Conservation (phyloP, 1,140 invertebrate genomes). For the Dufourea novaeangliae region DNA sequence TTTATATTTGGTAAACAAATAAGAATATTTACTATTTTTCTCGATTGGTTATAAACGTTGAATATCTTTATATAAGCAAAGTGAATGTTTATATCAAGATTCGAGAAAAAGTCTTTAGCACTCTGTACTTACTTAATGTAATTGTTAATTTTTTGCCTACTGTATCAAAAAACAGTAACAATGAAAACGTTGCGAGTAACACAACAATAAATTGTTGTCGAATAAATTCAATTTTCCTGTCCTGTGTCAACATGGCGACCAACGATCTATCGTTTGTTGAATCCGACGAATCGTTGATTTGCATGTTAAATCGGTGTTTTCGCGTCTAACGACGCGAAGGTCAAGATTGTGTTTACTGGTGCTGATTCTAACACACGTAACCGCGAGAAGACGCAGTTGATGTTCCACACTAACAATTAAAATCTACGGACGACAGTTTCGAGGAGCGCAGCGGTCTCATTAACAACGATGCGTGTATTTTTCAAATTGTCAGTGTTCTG, state of each 20-base stretch:
- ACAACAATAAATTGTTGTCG: slow-evolving; percentile 3
- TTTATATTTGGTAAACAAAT: no score
- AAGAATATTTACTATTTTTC: no score
- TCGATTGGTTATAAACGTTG: no score
- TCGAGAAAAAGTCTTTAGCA: not conserved
- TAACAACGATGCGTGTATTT: slow-evolving; percentile 15
- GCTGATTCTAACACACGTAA: slow-evolving; percentile 4
- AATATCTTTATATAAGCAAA: no score
- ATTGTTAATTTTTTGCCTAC: no score
- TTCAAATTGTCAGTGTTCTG: not conserved
- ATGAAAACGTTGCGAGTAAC: slow-evolving; percentile 11
- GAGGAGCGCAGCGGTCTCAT: slow-evolving; percentile 14
- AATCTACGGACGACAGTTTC: slow-evolving; percentile 4
- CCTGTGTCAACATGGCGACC: not conserved
- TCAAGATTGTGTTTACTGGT: not conserved
- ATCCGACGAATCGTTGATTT: not conserved
- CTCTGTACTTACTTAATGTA: no score
- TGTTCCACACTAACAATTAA: slow-evolving; percentile 38
- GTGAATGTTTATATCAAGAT: not conserved
- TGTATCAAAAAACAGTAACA: not conserved
- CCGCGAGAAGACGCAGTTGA: not conserved
- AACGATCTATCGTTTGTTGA: not conserved
- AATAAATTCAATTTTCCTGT: not conserved
- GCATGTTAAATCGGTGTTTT: not conserved
- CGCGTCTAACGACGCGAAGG: not conserved